Conservation (phyloP, 1,140 invertebrate genomes). For the Cecropterus lyciades region DNA sequence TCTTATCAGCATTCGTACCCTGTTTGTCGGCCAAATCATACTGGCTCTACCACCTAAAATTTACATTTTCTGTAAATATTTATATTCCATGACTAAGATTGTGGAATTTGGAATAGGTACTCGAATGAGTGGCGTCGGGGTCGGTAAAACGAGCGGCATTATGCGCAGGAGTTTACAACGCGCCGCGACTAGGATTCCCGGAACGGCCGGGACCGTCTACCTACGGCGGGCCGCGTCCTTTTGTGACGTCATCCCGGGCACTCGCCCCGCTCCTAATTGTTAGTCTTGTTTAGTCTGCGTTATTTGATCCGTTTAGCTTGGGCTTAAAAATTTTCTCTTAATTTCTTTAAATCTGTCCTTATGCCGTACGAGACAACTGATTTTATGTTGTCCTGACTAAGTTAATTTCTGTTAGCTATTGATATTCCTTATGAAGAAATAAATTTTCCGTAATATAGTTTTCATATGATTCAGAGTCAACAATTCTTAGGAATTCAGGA, state of each 20-base stretch:
- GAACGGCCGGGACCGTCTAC: constrained; percentile 58
- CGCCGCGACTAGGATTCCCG: constrained; percentile 57
- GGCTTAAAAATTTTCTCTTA: constrained; percentile 39
- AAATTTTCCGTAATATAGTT: neutral
- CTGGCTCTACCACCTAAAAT: too few relatives aligned
- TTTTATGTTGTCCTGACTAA: neutral
- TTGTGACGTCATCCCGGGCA: constrained; percentile 60
- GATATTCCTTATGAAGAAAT: neutral
- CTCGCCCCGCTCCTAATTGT: constrained; percentile 40
- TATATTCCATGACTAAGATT: neutral
- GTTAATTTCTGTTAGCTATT: neutral
- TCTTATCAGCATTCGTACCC: too few relatives aligned
- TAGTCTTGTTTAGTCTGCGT: constrained; percentile 49
- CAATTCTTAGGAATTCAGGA: neutral
- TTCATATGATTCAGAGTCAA: neutral
- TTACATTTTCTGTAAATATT: too few relatives aligned
- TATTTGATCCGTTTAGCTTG: constrained; percentile 55
- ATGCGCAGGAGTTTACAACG: constrained; percentile 64
- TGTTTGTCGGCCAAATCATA: too few relatives aligned
- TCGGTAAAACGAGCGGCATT: constrained; percentile 51
- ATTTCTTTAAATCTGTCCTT: too few relatives aligned
- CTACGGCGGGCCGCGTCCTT: constrained; percentile 57
- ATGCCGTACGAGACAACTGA: too few relatives aligned
- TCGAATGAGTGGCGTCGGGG: constrained; percentile 41
- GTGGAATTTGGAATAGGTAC: constrained; percentile 33